Evolutionary conservation across 37 sponge, comb jelly and placozoan genomes (phyloP).

Genomic region (Cliona cf. orientalis): DNA sequence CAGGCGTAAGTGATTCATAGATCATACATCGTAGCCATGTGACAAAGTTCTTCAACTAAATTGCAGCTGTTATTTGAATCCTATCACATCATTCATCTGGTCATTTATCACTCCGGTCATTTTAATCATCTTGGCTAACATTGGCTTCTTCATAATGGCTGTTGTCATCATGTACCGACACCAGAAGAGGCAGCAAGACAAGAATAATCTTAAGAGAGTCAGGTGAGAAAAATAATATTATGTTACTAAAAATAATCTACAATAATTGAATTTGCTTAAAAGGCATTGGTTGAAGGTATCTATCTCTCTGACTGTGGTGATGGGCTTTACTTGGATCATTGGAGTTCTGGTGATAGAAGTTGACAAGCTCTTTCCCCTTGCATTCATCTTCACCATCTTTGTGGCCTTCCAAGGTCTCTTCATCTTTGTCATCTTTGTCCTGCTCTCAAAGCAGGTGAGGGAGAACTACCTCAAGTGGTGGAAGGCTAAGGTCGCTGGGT

Average conservation of each 20-base stretch:
- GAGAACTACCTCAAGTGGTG: conserved; percentile 57
- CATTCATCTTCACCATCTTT: conserved; percentile 49
- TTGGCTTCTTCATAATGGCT: conserved; percentile 65
- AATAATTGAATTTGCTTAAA: not conserved
- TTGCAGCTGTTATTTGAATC: conserved; percentile 55
- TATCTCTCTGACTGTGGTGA: conserved; percentile 43
- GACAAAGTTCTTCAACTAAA: not conserved
- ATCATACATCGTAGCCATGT: not conserved
- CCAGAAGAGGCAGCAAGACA: not conserved
- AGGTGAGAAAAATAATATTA: conserved; percentile 8
- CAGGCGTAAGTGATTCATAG: not conserved
- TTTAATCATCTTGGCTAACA: conserved; percentile 52
- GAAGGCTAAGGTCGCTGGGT: conserved; percentile 38
- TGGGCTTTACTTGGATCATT: conserved; percentile 71
- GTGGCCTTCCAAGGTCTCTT: conserved; percentile 47
- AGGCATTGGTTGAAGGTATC: conserved; percentile 64
- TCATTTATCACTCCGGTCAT: conserved; percentile 69
- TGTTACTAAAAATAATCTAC: not conserved
- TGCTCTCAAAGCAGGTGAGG: conserved; percentile 39
- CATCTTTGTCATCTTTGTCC: conserved; percentile 50
- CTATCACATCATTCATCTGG: conserved; percentile 48
- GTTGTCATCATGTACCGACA: conserved; percentile 51
- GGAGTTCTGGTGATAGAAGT: conserved; percentile 43
- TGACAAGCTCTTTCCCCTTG: conserved; percentile 24
- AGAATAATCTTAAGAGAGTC: not conserved